phyloP scores from a whole-genome alignment of 2,888 invertebrate genomes.

The Oscheius sp. region DNA sequence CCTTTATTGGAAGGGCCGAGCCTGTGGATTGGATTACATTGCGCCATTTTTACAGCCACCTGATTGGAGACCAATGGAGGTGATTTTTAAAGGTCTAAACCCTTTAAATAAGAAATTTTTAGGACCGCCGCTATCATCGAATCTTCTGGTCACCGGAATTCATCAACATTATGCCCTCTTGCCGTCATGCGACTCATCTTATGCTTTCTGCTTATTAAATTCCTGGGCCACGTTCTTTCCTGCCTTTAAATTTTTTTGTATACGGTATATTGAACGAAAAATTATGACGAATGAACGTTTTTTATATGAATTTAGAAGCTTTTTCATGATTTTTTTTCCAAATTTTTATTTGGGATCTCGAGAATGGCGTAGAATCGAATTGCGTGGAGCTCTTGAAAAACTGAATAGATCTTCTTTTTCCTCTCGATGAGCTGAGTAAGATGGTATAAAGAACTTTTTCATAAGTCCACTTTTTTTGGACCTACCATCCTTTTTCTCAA shows the following conservation, averaged over 20 bases:
- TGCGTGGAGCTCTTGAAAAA: no score
- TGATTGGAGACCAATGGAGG: conserved; percentile 31
- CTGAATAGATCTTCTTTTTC: no score
- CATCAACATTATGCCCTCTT: conserved; percentile 62
- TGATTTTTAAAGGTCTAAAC: not conserved
- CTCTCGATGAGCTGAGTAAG: no score
- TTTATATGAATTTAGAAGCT: no score
- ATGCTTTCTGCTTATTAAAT: conserved; percentile 68
- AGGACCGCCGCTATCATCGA: conserved; percentile 59
- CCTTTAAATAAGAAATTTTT: not conserved
- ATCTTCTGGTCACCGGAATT: conserved; percentile 64
- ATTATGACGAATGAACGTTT: no score
- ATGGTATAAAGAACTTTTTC: no score
- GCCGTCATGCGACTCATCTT: conserved; percentile 64
- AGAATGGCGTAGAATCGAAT: no score
- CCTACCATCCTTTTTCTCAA: no score
- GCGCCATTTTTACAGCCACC: conserved; percentile 57
- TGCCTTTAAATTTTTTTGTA: not conserved
- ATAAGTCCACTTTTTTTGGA: no score
- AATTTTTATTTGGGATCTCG: no score
- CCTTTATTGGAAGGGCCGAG: conserved; percentile 67
- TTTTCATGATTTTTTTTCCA: no score
- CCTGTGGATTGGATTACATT: conserved; percentile 64
- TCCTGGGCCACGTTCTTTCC: not conserved
- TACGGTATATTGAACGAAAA: no score